phyloP scores from a whole-genome alignment of 1,140 invertebrate genomes.

The Magallana gigas region DNA sequence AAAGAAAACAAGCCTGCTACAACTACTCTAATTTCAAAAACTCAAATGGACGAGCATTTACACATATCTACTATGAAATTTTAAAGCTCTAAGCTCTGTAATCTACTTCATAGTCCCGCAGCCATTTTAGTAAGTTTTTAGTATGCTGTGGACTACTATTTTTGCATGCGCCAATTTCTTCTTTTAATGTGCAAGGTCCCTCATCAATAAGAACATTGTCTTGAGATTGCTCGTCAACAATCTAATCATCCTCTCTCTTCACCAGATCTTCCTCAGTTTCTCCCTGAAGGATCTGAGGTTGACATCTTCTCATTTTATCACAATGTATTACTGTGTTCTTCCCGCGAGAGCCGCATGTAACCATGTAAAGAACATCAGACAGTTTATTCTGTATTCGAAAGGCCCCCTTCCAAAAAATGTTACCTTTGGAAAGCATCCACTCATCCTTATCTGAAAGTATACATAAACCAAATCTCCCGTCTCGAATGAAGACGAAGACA shows the following conservation, averaged over 20 bases:
- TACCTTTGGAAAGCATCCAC: slow-evolving; percentile 36
- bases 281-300: not conserved
- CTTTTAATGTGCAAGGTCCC: not conserved
- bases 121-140: not conserved
- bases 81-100: not conserved
- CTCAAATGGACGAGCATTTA: not conserved
- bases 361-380: slow-evolving; percentile 5
- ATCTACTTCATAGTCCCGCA: not conserved
- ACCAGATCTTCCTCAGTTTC: slow-evolving; percentile 3
- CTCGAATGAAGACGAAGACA: not conserved
- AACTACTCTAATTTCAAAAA: not conserved
- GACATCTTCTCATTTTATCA: slow-evolving; percentile 20
- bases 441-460: slow-evolving; percentile 36
- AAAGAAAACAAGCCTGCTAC: not conserved
- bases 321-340: slow-evolving; percentile 8
- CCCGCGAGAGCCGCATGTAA: slow-evolving; percentile 32
- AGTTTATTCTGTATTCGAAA: slow-evolving; percentile 26
- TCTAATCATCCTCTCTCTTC: not conserved
- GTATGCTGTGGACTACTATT: not conserved
- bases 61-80: not conserved
- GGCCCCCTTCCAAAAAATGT: slow-evolving; percentile 35
- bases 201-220: not conserved
- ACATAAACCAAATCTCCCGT: slow-evolving; percentile 38
- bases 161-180: not conserved
- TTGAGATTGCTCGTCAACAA: not conserved